Percentiles rank a stretch among this genome's conserved stretches.
These are phyloP conservation scores for Plutomurus gul DNA, from an alignment of 1,140 invertebrate genomes.

Conservation along the genomic window DNA sequence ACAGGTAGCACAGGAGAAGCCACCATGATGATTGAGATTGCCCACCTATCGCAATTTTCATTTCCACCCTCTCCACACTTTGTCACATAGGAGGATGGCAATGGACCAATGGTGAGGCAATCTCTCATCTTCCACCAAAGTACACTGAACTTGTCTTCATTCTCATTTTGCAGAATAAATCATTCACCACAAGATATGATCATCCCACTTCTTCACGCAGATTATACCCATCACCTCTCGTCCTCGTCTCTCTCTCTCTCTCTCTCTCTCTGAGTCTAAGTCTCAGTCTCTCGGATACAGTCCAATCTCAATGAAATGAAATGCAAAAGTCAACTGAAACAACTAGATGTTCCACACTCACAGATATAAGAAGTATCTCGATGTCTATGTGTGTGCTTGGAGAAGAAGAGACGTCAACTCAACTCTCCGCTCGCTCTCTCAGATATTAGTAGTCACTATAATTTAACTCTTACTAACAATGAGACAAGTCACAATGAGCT, in stretches of 20 bases:
- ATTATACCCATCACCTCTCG: slow-evolving; percentile 33
- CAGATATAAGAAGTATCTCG: no score
- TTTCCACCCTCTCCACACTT: slow-evolving; percentile 36
- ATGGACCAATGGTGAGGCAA: slow-evolving; percentile 42
- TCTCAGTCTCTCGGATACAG: neutral
- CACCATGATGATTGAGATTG: slow-evolving; percentile 44
- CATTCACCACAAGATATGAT: slow-evolving; percentile 49
- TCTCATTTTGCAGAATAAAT: slow-evolving; percentile 49
- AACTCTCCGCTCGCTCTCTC: no score
- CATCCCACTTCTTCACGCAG: slow-evolving; percentile 37
- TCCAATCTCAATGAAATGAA: neutral
- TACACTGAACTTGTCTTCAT: slow-evolving; percentile 50
- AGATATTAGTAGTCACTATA: neutral
- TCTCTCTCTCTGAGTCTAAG: neutral
- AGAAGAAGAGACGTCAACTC: no score
- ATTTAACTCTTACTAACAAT: neutral
- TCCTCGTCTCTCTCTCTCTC: neutral
- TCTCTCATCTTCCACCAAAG: slow-evolving; percentile 37
- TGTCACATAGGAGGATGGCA: slow-evolving; percentile 39
- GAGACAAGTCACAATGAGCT: neutral
- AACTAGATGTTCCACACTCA: neutral
- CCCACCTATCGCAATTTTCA: slow-evolving; percentile 46
- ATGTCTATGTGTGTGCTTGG: no score
- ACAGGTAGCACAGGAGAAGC: slow-evolving; percentile 35
- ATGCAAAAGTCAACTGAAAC: neutral